Evolutionary conservation across 2,113 vertebrate species (phyloP).

Genomic region (Sigmodon hispidus): DNA sequence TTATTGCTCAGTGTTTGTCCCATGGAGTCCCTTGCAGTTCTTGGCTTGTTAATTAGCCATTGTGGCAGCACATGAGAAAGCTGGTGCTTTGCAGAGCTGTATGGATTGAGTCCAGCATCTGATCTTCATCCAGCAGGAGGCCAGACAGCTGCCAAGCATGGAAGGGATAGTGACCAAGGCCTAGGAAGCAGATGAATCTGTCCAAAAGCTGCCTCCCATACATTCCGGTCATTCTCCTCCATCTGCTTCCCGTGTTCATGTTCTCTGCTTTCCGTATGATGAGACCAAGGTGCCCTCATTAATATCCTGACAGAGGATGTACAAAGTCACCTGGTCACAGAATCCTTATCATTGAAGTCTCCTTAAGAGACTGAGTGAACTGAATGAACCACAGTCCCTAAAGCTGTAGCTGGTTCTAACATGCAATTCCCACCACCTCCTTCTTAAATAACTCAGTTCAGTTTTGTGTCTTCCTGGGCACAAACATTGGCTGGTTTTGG

Average conservation of each 20-base stretch:
- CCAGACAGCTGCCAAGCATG: neutral
- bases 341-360: neutral
- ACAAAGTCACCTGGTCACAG: neutral
- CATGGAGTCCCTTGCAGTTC: neutral
- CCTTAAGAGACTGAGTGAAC: neutral
- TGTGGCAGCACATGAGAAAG: neutral
- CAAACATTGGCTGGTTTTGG: neutral
- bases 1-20: neutral
- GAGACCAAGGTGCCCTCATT: neutral
- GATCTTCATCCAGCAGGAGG: neutral
- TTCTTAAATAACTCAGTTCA: neutral
- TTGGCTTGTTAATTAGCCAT: neutral
- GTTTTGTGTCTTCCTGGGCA: neutral
- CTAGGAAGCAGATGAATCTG: neutral
- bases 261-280: neutral
- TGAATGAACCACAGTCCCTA: neutral
- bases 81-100: neutral
- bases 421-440: neutral
- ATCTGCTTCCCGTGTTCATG: neutral
- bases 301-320: neutral
- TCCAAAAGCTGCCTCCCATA: neutral
- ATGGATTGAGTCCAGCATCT: neutral
- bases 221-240: neutral
- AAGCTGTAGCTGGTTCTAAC: neutral
- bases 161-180: no score